phyloP scores from a whole-genome alignment of 1,140 invertebrate species.

The Philotrypesis tridentata region DNA sequence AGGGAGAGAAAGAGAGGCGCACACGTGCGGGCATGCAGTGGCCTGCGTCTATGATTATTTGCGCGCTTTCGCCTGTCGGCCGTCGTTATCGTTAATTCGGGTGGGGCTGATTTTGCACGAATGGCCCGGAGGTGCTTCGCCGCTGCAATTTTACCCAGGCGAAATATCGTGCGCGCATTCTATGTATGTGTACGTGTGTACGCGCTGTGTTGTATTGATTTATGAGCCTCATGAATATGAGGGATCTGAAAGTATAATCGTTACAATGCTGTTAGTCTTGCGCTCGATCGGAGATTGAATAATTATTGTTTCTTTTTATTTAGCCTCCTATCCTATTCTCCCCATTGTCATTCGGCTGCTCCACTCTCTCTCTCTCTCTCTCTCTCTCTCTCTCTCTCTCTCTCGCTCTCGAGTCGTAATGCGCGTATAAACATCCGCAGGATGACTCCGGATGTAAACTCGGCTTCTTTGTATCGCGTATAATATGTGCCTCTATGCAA shows the following conservation, averaged over 20 bases:
- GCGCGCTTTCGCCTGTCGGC: neutral
- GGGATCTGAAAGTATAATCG: neutral
- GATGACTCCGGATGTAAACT: too few species aligned
- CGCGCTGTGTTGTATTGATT: neutral
- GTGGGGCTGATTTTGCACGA: neutral
- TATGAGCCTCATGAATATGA: neutral
- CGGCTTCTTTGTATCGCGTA: neutral
- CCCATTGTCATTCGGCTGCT: too few species aligned
- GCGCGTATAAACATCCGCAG: too few species aligned
- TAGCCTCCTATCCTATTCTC: too few species aligned
- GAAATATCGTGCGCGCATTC: neutral
- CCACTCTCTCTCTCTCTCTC: too few species aligned
- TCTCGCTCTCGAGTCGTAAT: too few species aligned
- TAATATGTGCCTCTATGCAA: neutral
- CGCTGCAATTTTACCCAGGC: neutral
- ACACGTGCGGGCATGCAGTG: neutral
- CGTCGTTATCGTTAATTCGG: neutral
- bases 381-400: too few species aligned
- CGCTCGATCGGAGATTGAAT: neutral
- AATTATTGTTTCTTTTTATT: neutral
- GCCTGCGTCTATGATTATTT: neutral
- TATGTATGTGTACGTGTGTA: too few species aligned
- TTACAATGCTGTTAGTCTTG: neutral
- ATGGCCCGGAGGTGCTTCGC: neutral
- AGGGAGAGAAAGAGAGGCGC: too few species aligned